Percentiles rank a stretch among this genome's conserved stretches.
phyloP scores from a whole-genome alignment of 2,113 vertebrate species.

The Pica pica region DNA sequence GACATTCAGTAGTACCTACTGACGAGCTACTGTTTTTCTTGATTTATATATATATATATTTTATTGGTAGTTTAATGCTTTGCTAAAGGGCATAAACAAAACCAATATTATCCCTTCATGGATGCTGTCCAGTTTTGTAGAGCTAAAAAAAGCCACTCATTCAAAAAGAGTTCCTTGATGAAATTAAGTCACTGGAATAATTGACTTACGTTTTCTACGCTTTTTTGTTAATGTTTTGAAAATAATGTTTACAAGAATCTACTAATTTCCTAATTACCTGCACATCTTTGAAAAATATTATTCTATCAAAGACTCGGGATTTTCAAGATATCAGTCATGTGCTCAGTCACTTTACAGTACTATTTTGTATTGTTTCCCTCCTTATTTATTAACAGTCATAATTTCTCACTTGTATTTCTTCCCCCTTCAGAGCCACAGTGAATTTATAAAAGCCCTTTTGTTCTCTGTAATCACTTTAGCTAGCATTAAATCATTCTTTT shows the following conservation, averaged over 20 bases:
- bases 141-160: neutral
- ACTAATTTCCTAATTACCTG: neutral
- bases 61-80: neutral
- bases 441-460: conserved; percentile 44
- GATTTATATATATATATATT: neutral
- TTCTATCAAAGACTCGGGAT: neutral
- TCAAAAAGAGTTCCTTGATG: neutral
- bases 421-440: neutral
- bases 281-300: neutral
- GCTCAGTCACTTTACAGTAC: neutral
- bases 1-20: neutral
- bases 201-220: neutral
- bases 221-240: neutral
- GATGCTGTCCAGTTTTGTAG: neutral
- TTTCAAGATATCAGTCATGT: neutral
- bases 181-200: neutral
- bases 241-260: neutral
- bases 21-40: neutral
- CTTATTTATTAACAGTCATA: conserved; percentile 42
- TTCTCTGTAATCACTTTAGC: conserved; percentile 56
- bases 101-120: neutral
- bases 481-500: conserved; percentile 44
- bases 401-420: conserved; percentile 21
- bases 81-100: neutral
- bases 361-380: neutral